Conservation (phyloP, 2,797 vertebrate species). For the Sternarchorhynchus goeldii region DNA sequence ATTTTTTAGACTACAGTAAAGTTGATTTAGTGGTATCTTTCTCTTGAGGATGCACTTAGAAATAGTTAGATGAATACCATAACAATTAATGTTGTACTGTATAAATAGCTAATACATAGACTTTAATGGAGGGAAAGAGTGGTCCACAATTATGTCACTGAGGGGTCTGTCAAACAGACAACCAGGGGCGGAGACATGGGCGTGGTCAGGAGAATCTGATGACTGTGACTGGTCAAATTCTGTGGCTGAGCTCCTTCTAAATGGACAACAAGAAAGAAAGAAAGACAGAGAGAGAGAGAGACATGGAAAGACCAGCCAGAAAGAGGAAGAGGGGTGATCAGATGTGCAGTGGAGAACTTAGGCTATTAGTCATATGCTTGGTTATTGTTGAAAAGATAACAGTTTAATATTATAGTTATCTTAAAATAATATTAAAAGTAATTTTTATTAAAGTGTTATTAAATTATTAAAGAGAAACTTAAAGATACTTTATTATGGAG, state of each 20-base stretch:
- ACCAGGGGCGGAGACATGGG: conserved; percentile 70
- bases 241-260: conserved; percentile 83
- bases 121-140: conserved; percentile 83
- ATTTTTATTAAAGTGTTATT: too few relatives aligned
- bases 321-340: background rate
- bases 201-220: conserved; percentile 60
- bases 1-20: background rate
- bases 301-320: background rate
- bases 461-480: too few relatives aligned
- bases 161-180: conserved; percentile 85
- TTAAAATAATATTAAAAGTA: too few relatives aligned
- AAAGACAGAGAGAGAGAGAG: background rate
- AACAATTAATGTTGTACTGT: too few relatives aligned
- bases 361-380: background rate
- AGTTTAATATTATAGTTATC: background rate
- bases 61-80: too few relatives aligned
- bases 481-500: background rate
- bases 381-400: background rate
- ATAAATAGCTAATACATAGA: too few relatives aligned
- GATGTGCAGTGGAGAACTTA: background rate
- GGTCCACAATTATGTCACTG: conserved; percentile 79
- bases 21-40: too few relatives aligned
- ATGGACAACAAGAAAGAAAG: conserved; percentile 87
- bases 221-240: conserved; percentile 70
- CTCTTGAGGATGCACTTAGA: too few relatives aligned